Evolutionary conservation across 2,113 vertebrate genomes (phyloP).

Genomic region (Catharus fuscescens): DNA sequence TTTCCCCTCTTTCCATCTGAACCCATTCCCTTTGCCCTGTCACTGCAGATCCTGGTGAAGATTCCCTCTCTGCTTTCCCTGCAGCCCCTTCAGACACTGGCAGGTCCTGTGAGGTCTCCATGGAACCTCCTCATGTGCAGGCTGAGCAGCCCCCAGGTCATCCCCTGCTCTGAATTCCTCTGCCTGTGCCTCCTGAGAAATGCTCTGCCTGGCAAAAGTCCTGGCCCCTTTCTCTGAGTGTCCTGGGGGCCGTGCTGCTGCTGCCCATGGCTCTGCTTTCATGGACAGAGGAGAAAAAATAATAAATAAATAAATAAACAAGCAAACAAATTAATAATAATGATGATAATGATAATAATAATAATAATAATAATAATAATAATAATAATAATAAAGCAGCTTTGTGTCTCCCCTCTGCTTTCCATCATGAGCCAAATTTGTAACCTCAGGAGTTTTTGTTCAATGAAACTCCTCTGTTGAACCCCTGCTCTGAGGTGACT

Average conservation of each 20-base stretch:
- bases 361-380: no score
- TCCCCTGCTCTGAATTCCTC: background rate
- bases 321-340: no score
- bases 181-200: background rate
- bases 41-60: background rate
- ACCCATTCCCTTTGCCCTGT: background rate
- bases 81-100: background rate
- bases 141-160: background rate
- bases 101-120: background rate
- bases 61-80: background rate
- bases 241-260: background rate
- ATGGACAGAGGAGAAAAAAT: background rate
- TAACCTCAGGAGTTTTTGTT: no score
- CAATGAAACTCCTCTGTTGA: no score
- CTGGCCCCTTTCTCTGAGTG: background rate
- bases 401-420: no score
- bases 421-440: no score
- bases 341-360: no score
- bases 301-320: no score
- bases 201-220: no score
- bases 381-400: no score
- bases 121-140: background rate
- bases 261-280: background rate
- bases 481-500: no score
- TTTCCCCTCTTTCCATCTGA: background rate